Percentiles rank a stretch among this genome's conserved stretches.
Conservation (phyloP, 2,888 invertebrate genomes). For the Drosophila austrosaltans region DNA sequence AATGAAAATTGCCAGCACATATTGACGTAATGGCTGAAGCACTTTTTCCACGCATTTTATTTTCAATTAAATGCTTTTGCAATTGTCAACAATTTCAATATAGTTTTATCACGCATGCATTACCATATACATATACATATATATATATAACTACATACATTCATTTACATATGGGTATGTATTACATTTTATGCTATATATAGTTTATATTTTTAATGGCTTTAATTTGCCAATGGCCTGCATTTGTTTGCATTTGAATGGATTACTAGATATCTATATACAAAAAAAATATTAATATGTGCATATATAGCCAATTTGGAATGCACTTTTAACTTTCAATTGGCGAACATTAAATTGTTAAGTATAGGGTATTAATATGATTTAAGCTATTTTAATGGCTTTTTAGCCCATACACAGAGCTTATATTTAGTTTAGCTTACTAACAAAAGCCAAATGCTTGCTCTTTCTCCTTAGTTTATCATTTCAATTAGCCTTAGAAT, state of each 20-base stretch:
- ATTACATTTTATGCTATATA: not conserved
- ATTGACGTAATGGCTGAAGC: slow-evolving; percentile 36
- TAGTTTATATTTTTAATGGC: slow-evolving; percentile 30
- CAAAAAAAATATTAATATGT: slow-evolving; percentile 14
- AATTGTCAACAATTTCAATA: slow-evolving; percentile 43
- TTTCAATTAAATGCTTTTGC: slow-evolving; percentile 28
- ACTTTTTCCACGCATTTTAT: slow-evolving; percentile 14
- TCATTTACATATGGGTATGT: not conserved
- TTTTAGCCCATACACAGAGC: too few species aligned
- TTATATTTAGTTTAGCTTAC: too few species aligned
- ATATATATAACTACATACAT: not conserved
- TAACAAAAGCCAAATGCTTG: too few species aligned
- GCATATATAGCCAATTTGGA: slow-evolving; percentile 21
- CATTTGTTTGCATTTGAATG: slow-evolving; percentile 20
- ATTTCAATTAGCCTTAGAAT: too few species aligned
- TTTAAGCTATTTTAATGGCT: not conserved
- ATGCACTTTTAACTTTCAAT: slow-evolving; percentile 20
- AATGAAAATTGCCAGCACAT: slow-evolving; percentile 41
- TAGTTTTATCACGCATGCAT: slow-evolving; percentile 15
- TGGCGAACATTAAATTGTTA: not conserved
- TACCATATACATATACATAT: not conserved
- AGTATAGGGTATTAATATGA: slow-evolving; percentile 15
- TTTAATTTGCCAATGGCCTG: slow-evolving; percentile 32
- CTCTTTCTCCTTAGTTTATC: too few species aligned
- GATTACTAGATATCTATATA: slow-evolving; percentile 15